Evolutionary conservation across 2,888 invertebrate genomes (phyloP).

Genomic region (Leucophora obtusa): DNA sequence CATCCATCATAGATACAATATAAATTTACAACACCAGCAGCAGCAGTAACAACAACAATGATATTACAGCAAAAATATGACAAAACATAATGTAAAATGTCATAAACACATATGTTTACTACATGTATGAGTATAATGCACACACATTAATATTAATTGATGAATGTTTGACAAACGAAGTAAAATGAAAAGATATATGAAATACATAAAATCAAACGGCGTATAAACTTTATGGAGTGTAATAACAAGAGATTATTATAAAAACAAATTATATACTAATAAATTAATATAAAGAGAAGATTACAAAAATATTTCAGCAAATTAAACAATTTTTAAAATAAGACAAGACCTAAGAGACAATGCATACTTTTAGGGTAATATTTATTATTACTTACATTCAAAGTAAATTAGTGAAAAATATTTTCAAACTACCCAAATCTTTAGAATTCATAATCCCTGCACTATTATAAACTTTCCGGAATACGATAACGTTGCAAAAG

Average conservation of each 20-base stretch:
- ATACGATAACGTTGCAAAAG: no score
- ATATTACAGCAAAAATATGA: background rate
- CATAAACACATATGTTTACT: constrained; percentile 35
- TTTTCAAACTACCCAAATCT: no score
- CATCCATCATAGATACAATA: background rate
- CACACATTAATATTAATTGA: constrained; percentile 54
- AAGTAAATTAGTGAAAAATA: no score
- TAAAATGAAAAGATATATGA: constrained; percentile 9
- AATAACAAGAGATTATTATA: background rate
- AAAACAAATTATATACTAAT: background rate
- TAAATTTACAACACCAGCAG: background rate
- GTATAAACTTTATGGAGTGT: constrained; percentile 14
- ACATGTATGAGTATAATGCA: background rate
- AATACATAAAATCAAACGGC: constrained; percentile 12
- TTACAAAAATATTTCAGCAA: background rate
- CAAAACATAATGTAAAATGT: constrained; percentile 50
- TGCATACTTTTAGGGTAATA: no score
- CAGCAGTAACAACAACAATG: background rate
- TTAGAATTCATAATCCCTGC: no score
- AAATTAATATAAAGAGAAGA: background rate
- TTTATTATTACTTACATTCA: no score
- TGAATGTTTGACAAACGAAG: constrained; percentile 35
- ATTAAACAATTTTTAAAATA: background rate
- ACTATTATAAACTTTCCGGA: no score
- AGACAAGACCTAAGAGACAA: no score